Base-by-base conservation (phyloP, 2,113 vertebrate species). In the Hippocampus guttulatus region DNA sequence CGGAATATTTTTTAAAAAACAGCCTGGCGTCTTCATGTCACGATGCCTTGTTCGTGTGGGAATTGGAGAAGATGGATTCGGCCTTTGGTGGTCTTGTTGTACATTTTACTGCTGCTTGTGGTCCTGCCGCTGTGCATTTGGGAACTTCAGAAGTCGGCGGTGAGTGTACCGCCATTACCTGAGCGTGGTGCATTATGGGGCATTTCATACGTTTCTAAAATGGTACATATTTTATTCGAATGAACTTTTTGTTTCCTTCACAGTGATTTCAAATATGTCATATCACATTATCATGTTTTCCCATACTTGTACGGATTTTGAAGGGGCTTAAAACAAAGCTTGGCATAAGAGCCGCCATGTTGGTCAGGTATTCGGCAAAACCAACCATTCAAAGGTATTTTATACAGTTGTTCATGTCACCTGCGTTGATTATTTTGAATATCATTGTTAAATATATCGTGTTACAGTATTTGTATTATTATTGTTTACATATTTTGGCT, bases 61-160 rank as follows among this genome's bases (percentile, higher is more conserved):
- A 95, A 97, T 88, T 99, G 97, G 96, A 95, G 95, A 75, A 91
- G 93, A 70, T 98, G 96, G 96, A 98, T 99, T 75, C 93, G 96
- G 64, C 95, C 95, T 30, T 85, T 99, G 81, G 95, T 96, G 18
- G 93, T 94, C 38, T 71, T 96, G 43, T 69, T 98, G 49, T 98
- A 98, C 74, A 89, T 96, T 25, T 75, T 95, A 76, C 86, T 94
- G 70, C 85, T 98, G 11, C 66, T 97, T 55, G 92, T 98, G 65
- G 94, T 94, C 3, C 85, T 98, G 67, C 95, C 95, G 2, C 69
- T 98, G 0, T 95, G 95, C 84, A 85, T 97, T 15, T 98, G 95
- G 97, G 93, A 98, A 68, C 87, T 97, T 74, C 95, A 96, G 86
- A 95, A 94, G 76, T 92, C 95, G 73, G 88, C 89, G 96, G 97